Base-by-base conservation (phyloP, 2,888 invertebrate genomes). In the Brenthis daphne region DNA sequence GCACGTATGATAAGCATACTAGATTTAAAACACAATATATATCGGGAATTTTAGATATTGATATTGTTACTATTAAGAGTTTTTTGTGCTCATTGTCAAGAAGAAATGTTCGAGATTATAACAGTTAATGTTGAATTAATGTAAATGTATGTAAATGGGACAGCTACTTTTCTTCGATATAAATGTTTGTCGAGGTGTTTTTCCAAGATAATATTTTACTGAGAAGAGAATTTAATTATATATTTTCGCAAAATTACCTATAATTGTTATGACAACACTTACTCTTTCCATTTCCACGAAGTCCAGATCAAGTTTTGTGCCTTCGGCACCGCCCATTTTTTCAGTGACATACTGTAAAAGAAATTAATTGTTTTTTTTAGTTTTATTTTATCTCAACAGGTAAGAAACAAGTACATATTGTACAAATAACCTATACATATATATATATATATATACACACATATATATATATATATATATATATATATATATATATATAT, bases 291-390 rank as follows among this genome's bases (percentile, higher is more conserved):
- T 99, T 87, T 99, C 99, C 94, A 97, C 95, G 89, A 99, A 99
- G 85, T 99, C 99, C 92, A 99, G 96, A 93, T 99, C 99, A 85
- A 99, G 95, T 93, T 99, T 99, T 79, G 99, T 99, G 91, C 99
- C 99, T 93, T 99, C 99, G 77, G 99, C 99, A 88, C 99, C 99
- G 76, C 99, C 99, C 96, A 99, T 99, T 94, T 99, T 99, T 93
- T 99, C 99, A 87, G 99, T 99, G 95, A 99, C 97, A 95, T 99
- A 99, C 98, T 99, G 94, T 70, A 95, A 95, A 81, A 82, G 75
- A 79, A 75, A 57, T 29, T 29, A 29, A 29, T 29, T 29, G 29
- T 0, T 29, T 29, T 20, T 29, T 29, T 29, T 29, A 29, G 29
- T 29, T 5, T 29, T 29, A 29, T 5, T 29, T 29, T 29, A 29